phyloP scores from a whole-genome alignment of 2,797 vertebrate genomes.

The Hoplostethus atlanticus region DNA sequence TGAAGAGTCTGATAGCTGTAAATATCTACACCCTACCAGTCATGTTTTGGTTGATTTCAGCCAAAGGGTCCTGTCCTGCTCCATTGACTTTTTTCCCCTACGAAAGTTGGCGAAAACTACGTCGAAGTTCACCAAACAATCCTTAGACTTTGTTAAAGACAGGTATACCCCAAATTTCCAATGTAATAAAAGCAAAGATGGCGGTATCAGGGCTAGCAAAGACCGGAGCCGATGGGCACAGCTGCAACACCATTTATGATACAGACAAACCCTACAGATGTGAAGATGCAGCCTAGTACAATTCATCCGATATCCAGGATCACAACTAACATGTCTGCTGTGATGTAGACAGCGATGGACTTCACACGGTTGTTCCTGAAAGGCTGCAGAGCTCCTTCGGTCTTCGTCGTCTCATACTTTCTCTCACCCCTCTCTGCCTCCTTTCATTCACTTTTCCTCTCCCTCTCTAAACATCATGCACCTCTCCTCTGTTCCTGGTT shows the following conservation, averaged over 20 bases:
- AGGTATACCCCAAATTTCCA: too few relatives aligned
- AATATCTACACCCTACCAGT: background rate
- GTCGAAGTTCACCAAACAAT: too few relatives aligned
- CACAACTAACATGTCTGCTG: conserved; percentile 57
- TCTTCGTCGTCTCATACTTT: conserved; percentile 48
- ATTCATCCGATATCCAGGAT: conserved; percentile 50
- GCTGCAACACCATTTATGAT: background rate
- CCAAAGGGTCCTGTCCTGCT: background rate
- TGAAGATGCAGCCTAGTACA: conserved; percentile 25
- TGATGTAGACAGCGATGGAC: conserved; percentile 48
- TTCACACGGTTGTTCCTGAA: conserved; percentile 55
- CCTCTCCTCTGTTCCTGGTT: conserved; percentile 16
- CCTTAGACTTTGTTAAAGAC: too few relatives aligned
- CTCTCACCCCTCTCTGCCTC: conserved; percentile 28
- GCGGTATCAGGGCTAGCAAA: background rate
- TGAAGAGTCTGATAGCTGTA: conserved; percentile 16
- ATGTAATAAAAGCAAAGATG: background rate
- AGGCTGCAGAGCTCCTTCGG: conserved; percentile 52
- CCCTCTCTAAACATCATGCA: background rate
- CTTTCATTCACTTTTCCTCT: conserved; percentile 29
- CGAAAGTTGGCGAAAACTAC: too few relatives aligned
- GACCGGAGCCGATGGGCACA: background rate
- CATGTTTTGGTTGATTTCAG: conserved; percentile 16
- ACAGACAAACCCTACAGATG: background rate
- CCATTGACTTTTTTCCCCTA: too few relatives aligned